Evolutionary conservation across 92 coral and sea anemone species (phyloP).

Genomic region (Parazoanthus swiftii): DNA sequence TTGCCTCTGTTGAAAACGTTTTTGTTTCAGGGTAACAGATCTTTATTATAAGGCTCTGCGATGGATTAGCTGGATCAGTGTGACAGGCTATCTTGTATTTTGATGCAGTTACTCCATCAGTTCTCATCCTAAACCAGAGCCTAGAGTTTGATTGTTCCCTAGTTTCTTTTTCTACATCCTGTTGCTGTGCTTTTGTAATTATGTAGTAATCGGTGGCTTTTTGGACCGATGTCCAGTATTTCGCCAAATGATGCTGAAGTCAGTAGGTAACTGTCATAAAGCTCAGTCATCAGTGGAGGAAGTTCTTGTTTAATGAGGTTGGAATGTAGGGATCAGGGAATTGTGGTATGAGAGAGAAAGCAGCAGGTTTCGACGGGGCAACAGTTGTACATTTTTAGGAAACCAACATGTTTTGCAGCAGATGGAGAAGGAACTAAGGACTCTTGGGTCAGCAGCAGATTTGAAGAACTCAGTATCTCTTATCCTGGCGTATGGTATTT

Average conservation of each 20-base stretch:
- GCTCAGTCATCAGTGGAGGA: slow-evolving; percentile 28
- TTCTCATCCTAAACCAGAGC: slow-evolving; percentile 49
- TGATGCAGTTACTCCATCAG: slow-evolving; percentile 54
- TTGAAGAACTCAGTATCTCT: slow-evolving; percentile 13
- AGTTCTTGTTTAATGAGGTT: slow-evolving; percentile 20
- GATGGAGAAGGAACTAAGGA: not conserved
- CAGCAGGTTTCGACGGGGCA: slow-evolving; percentile 33
- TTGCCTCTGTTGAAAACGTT: slow-evolving; percentile 29
- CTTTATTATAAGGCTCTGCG: slow-evolving; percentile 43
- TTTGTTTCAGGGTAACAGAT: slow-evolving; percentile 45
- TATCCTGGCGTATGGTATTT: slow-evolving; percentile 28
- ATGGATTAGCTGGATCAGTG: slow-evolving; percentile 36
- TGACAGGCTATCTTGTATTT: slow-evolving; percentile 51
- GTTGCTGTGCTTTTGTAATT: slow-evolving; percentile 33
- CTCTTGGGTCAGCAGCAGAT: not conserved
- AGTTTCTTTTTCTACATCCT: slow-evolving; percentile 45
- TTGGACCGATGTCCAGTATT: slow-evolving; percentile 14
- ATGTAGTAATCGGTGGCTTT: not conserved
- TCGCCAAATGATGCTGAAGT: slow-evolving; percentile 15
- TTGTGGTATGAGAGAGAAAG: slow-evolving; percentile 11
- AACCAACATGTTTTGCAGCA: not conserved
- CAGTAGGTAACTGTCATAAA: slow-evolving; percentile 15
- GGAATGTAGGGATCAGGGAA: slow-evolving; percentile 42
- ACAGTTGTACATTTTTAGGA: slow-evolving; percentile 1
- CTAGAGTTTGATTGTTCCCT: slow-evolving; percentile 49